A percentile compares a stretch with the other conserved stretches of the same genome.
Evolutionary conservation across 2,113 vertebrate species (phyloP).

Genomic region (Seriola dumerili): DNA sequence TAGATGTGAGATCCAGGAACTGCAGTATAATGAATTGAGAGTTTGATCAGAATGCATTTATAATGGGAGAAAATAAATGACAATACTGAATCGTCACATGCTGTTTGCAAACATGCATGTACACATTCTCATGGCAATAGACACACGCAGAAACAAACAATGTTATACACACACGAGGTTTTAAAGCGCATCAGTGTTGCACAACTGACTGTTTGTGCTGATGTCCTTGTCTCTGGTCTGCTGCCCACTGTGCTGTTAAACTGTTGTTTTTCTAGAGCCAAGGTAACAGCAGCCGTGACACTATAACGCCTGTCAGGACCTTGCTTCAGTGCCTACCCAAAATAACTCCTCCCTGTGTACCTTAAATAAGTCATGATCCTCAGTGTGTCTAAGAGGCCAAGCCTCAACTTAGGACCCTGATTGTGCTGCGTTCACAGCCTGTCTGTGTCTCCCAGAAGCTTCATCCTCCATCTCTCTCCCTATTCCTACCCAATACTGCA

Average conservation of each 20-base stretch:
- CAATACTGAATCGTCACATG: neutral
- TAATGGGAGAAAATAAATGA: neutral
- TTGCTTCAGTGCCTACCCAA: constrained; percentile 39
- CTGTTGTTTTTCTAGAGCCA: constrained; percentile 16
- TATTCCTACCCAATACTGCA: neutral
- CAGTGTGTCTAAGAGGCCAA: neutral
- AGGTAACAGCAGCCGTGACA: constrained; percentile 41
- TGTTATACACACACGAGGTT: neutral
- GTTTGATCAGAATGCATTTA: neutral
- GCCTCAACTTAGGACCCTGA: constrained; percentile 19
- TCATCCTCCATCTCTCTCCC: neutral
- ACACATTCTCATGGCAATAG: neutral
- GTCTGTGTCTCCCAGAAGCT: neutral
- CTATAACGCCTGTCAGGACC: constrained; percentile 26
- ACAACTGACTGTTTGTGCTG: constrained; percentile 19
- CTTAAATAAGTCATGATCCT: constrained; percentile 71
- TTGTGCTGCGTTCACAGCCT: constrained; percentile 16
- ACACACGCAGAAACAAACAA: neutral
- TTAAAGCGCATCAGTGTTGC: constrained; percentile 11
- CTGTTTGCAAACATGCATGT: neutral
- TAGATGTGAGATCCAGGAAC: neutral
- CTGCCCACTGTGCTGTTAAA: constrained; percentile 49
- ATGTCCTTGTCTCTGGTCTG: constrained; percentile 29
- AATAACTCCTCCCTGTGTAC: constrained; percentile 50
- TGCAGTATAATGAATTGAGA: neutral